Conservation (phyloP, 2,113 vertebrate genomes). For the Macrotis lagotis region DNA sequence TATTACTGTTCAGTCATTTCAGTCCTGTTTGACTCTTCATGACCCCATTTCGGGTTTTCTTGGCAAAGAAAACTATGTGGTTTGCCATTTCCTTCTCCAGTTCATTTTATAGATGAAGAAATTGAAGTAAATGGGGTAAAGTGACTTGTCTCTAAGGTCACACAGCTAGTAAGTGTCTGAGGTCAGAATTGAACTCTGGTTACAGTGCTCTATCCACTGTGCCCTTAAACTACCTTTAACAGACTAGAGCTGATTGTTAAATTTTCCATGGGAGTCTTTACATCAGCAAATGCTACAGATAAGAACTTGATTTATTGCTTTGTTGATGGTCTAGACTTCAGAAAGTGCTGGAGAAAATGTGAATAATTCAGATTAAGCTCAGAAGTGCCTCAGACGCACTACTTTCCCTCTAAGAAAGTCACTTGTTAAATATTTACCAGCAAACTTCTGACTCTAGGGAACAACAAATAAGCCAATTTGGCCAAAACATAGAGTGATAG, state of each 20-base stretch:
- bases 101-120: background rate
- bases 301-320: background rate
- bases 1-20: background rate
- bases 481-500: background rate
- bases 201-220: background rate
- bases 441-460: background rate
- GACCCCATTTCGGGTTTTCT: background rate
- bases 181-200: background rate
- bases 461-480: background rate
- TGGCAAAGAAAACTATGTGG: background rate
- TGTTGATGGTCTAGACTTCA: background rate
- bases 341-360: background rate
- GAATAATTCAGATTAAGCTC: background rate
- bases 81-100: background rate
- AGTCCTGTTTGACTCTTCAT: background rate
- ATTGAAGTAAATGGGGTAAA: background rate
- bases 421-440: background rate
- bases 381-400: background rate
- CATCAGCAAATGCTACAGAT: background rate
- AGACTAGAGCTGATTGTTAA: background rate
- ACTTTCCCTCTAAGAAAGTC: background rate
- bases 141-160: background rate
- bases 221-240: background rate
- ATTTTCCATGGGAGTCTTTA: background rate
- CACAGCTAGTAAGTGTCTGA: background rate